Base-by-base conservation (phyloP, 2,113 vertebrate species). In the Cariama cristata region DNA sequence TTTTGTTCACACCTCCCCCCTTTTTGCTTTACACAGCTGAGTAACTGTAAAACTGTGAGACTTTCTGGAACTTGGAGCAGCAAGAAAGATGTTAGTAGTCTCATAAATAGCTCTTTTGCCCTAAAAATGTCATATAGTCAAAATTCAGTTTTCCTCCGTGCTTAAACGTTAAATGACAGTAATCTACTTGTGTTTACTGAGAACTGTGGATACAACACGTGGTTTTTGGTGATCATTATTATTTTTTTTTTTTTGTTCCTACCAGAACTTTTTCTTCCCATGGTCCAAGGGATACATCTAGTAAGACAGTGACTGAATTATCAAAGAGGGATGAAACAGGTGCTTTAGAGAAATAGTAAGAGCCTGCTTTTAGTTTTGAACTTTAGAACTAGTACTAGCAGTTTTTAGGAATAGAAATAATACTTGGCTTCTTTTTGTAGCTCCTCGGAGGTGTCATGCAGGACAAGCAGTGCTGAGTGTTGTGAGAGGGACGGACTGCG, bases 101-200 rank as follows among this genome's bases (percentile, higher is more conserved):
- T 92, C 49, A 58, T 89, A 67, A 95, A 55, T 55, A 86, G 40
- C 60, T 96, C 52, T 68, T 67, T 92, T 91, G 91, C 69, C 83
- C 83, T 95, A 50, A 79, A 86, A 87, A 81, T 2, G 73, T 89
- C 66, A 68, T 42, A 8, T 27, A 84, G 67, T 35, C 52, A 49
- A 44, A 92, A 35, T 27, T 75, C 30, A 38, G 3, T 42, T 18
- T 47, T 69, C 50, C 35, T 81, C 49, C 14, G 0, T 42, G 52
- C n/a, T 47, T 71, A 32, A 67, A 81, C 63, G 30, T 90, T 83
- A 88, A 12, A 8, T 64, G 82, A 71, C 17, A 12, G 35, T 52
- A 59, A 75, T 92, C 82, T 84, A 14, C n/a, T 62, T 74, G 92
- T 67, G 42, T 63, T 77, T 44, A 19, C 83, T 67, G 71, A 40